Conservation (phyloP, 2,113 vertebrate species). For the Aegithalos caudatus region DNA sequence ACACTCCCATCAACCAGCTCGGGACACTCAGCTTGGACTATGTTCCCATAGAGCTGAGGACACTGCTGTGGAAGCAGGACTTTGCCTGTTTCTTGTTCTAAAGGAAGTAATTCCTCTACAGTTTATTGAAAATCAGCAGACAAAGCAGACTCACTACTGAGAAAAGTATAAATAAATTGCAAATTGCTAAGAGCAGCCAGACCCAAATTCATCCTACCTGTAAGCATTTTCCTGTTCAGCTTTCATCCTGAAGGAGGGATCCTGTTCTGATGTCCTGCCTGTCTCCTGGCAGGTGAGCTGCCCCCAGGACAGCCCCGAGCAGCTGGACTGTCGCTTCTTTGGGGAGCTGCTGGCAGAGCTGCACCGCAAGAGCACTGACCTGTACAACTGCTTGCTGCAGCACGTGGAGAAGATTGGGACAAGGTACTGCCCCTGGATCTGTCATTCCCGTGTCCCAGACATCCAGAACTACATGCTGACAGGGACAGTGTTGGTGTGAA, state of each 20-base stretch:
- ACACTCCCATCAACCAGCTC: not conserved
- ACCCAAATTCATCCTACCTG: not conserved
- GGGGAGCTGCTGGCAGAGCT: conserved; percentile 93
- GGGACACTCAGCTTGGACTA: not conserved
- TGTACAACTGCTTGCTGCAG: conserved; percentile 85
- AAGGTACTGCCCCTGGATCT: conserved; percentile 60
- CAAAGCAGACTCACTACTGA: not conserved
- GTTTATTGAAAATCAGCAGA: not conserved
- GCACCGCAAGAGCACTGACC: conserved; percentile 86
- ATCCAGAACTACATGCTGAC: not conserved
- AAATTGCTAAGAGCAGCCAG: not conserved
- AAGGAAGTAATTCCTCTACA: not conserved
- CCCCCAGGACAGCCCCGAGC: conserved; percentile 33
- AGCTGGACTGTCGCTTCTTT: conserved; percentile 91
- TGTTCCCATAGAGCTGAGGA: not conserved
- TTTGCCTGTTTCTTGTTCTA: not conserved
- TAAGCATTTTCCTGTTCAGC: not conserved
- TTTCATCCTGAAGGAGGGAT: not conserved
- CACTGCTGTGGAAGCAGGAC: not conserved
- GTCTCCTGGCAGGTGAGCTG: not conserved
- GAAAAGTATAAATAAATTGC: not conserved
- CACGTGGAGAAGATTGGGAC: conserved; percentile 88
- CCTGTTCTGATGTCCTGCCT: not conserved
- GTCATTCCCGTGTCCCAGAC: fast-evolving
- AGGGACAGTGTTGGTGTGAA: not conserved